phyloP scores from a whole-genome alignment of 2,888 invertebrate species.

The Sthenelais limicola region DNA sequence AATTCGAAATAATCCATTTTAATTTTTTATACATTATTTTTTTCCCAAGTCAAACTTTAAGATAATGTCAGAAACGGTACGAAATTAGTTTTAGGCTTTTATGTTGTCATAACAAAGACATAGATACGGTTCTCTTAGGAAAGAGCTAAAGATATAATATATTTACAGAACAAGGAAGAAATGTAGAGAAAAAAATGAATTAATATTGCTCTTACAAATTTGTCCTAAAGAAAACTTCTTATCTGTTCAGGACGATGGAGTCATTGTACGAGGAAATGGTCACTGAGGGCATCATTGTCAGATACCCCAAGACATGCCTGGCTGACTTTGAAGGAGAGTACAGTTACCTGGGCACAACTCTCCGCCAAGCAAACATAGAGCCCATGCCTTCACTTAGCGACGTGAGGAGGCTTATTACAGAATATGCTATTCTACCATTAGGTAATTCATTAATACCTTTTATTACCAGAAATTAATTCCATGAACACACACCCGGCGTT shows the following conservation, averaged over 20 bases:
- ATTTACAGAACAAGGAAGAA: no score
- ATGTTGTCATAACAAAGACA: background rate
- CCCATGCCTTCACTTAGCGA: slow-evolving; percentile 82
- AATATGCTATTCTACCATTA: slow-evolving; percentile 90
- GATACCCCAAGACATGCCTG: slow-evolving; percentile 80
- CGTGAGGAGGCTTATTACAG: slow-evolving; percentile 86
- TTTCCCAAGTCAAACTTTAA: no score
- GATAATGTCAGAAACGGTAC: background rate
- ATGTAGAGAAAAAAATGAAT: no score
- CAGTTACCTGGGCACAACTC: slow-evolving; percentile 72
- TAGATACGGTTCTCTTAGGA: background rate
- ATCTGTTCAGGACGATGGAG: slow-evolving; percentile 71
- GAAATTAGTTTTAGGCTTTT: background rate
- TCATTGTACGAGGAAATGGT: slow-evolving; percentile 94
- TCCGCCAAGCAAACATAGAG: slow-evolving; percentile 74
- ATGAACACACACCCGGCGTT: no score
- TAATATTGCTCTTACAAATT: no score
- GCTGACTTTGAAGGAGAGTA: slow-evolving; percentile 87
- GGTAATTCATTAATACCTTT: slow-evolving; percentile 77
- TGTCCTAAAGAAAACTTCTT: no score
- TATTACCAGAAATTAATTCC: no score
- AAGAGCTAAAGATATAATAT: no score
- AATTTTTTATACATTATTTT: no score
- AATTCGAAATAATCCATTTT: no score
- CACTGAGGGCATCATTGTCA: slow-evolving; percentile 88